Percentiles rank a stretch among this genome's conserved stretches.
Evolutionary conservation across 1,140 invertebrate genomes (phyloP).

Genomic region (Drosophila orena): DNA sequence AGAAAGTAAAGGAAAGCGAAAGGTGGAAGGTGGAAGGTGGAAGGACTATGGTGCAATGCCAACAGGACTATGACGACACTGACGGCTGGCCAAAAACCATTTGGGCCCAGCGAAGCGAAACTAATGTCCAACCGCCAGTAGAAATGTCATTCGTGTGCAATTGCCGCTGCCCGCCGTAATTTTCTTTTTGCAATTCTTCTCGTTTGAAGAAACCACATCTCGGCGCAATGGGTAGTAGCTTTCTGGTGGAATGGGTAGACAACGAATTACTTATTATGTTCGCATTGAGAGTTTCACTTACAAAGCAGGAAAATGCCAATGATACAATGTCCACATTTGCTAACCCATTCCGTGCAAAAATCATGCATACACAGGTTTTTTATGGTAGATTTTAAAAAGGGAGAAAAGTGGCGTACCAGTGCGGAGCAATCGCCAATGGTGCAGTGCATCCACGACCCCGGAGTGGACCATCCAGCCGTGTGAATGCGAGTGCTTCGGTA

Average conservation of each 20-base stretch:
- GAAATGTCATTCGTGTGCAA: constrained; percentile 45
- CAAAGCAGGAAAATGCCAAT: not conserved
- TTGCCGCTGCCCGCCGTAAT: constrained; percentile 11
- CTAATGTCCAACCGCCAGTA: constrained; percentile 60
- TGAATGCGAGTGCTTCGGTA: constrained; percentile 22
- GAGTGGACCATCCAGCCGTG: constrained; percentile 58
- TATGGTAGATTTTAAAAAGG: not conserved
- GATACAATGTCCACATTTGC: no score
- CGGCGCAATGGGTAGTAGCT: not conserved
- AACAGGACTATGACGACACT: constrained; percentile 37
- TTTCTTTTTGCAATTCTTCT: constrained; percentile 17
- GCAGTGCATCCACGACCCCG: constrained; percentile 11
- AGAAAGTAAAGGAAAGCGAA: constrained; percentile 52
- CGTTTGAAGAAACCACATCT: constrained; percentile 14
- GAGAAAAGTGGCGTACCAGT: constrained; percentile 2
- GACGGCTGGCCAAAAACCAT: constrained; percentile 60
- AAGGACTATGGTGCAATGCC: constrained; percentile 15
- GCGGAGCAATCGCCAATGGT: constrained; percentile 12
- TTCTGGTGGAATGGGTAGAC: not conserved
- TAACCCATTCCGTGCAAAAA: no score
- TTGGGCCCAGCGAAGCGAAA: constrained; percentile 64
- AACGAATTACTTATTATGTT: not conserved
- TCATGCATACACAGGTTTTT: no score
- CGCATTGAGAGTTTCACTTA: not conserved
- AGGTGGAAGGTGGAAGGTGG: constrained; percentile 44